Evolutionary conservation across 2,113 vertebrate genomes (phyloP).

Genomic region (Phyllostomus hastatus): DNA sequence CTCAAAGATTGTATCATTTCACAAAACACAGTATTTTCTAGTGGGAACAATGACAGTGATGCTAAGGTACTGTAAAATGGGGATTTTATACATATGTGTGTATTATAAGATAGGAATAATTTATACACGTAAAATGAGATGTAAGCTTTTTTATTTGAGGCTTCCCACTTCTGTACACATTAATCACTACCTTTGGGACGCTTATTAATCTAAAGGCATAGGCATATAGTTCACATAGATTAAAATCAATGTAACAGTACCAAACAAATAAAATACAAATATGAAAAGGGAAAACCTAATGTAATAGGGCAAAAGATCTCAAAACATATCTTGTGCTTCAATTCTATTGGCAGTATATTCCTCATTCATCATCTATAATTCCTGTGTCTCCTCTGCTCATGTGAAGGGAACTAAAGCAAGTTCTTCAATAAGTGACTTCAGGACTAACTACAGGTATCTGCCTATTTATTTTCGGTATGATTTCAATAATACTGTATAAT

Average conservation of each 20-base stretch:
- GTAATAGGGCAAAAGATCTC: constrained; percentile 47
- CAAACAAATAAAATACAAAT: constrained; percentile 73
- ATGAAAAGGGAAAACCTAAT: constrained; percentile 59
- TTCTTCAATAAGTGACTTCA: constrained; percentile 64
- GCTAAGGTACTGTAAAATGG: constrained; percentile 77
- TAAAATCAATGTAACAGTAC: constrained; percentile 78
- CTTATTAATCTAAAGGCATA: constrained; percentile 81
- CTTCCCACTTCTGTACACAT: constrained; percentile 81
- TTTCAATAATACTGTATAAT: constrained; percentile 70
- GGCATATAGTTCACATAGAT: constrained; percentile 82
- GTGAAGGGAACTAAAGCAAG: constrained; percentile 49
- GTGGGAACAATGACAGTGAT: constrained; percentile 79
- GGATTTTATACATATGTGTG: background rate
- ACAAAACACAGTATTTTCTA: constrained; percentile 74
- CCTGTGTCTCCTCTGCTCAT: background rate
- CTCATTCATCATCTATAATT: background rate
- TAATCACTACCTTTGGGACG: constrained; percentile 85
- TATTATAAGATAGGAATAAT: background rate
- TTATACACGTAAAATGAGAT: constrained; percentile 64
- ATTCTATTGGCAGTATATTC: background rate
- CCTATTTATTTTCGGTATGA: constrained; percentile 66
- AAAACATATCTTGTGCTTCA: background rate
- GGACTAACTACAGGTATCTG: constrained; percentile 68
- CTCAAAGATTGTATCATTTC: constrained; percentile 84
- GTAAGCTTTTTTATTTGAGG: constrained; percentile 83